Evolutionary conservation across 2,113 vertebrate species (phyloP).

Genomic region (Chitala chitala): DNA sequence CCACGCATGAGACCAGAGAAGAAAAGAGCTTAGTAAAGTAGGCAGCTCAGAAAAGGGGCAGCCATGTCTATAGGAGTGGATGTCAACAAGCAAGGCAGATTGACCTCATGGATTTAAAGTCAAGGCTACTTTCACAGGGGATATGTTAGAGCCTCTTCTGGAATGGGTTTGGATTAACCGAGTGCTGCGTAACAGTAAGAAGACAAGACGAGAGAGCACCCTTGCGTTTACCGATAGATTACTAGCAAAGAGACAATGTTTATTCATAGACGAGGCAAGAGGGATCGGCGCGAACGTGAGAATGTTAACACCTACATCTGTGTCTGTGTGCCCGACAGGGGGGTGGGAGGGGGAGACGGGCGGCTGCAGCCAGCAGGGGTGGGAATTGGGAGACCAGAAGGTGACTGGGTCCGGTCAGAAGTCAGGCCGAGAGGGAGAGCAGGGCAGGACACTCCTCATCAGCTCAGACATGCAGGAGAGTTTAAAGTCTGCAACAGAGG

Average conservation of each 20-base stretch:
- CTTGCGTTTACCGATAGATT: background rate
- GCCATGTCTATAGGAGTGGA: background rate
- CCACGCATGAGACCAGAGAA: conserved; percentile 16
- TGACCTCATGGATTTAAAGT: background rate
- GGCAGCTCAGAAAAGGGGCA: background rate
- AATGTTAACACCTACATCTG: conserved; percentile 14
- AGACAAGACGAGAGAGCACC: background rate
- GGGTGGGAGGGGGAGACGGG: background rate
- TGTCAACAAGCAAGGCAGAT: background rate
- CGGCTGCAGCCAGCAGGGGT: background rate
- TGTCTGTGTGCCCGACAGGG: background rate
- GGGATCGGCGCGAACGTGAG: background rate
- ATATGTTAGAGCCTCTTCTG: conserved; percentile 8
- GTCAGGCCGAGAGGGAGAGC: background rate
- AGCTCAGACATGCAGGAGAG: too few species aligned
- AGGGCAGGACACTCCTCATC: too few species aligned
- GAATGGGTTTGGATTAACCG: background rate
- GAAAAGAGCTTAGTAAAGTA: background rate
- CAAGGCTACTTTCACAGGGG: conserved; percentile 16
- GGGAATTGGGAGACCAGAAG: background rate
- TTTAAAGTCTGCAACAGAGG: too few species aligned
- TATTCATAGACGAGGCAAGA: background rate
- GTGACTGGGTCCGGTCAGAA: background rate
- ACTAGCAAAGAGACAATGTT: background rate
- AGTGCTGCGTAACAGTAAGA: conserved; percentile 5